Conservation (phyloP, 1,140 invertebrate genomes). For the Panagrolaimus sp. region DNA sequence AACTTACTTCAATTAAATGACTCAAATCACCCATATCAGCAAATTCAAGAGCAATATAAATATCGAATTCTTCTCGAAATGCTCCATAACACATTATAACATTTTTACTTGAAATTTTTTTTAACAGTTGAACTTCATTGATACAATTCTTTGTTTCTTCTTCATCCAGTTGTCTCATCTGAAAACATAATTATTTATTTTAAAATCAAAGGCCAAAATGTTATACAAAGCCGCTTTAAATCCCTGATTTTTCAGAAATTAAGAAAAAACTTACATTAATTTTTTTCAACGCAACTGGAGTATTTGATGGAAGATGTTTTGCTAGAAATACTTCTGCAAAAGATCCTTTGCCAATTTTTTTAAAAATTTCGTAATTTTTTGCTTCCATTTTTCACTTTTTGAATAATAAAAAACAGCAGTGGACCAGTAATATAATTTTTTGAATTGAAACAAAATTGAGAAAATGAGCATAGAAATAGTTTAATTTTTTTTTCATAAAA, state of each 20-base stretch:
- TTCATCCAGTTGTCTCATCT: constrained; percentile 69
- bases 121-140: constrained; percentile 68
- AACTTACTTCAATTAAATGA: constrained; percentile 69
- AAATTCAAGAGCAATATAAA: constrained; percentile 70
- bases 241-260: background rate
- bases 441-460: no score
- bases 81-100: constrained; percentile 71
- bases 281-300: background rate
- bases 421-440: no score
- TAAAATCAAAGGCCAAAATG: no score
- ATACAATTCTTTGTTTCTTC: constrained; percentile 68
- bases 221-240: no score
- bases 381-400: no score
- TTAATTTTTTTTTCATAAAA: no score
- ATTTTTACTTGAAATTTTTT: constrained; percentile 73
- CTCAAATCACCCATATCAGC: constrained; percentile 73
- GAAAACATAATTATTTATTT: constrained; percentile 27
- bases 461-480: no score
- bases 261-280: background rate
- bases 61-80: constrained; percentile 69
- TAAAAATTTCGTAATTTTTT: no score
- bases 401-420: no score
- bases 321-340: background rate
- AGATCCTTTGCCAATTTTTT: background rate
- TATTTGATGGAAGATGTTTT: background rate